Percentiles rank a stretch among this genome's conserved stretches.
Conservation (phyloP, 2,888 invertebrate species). For the Trachelus iudaicus region DNA sequence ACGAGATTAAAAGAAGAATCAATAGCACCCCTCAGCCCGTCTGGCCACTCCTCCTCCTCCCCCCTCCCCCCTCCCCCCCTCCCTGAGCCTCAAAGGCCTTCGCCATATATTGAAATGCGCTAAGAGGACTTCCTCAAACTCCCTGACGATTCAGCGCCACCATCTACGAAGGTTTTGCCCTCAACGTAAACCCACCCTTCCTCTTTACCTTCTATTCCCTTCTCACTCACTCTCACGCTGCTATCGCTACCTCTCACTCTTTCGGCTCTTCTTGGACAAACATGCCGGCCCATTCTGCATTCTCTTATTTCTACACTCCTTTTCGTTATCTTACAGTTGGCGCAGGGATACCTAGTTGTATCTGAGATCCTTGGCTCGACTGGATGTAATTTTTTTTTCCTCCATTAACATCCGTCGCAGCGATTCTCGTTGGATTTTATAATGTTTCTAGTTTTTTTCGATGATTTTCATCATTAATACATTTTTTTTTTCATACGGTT, state of each 20-base stretch:
- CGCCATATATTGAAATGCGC: slow-evolving; percentile 64
- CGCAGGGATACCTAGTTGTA: too few relatives aligned
- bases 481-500: too few relatives aligned
- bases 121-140: slow-evolving; percentile 51
- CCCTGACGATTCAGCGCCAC: slow-evolving; percentile 37
- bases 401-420: too few relatives aligned
- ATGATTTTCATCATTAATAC: too few relatives aligned
- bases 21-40: slow-evolving; percentile 50
- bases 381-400: too few relatives aligned
- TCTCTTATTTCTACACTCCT: slow-evolving; percentile 10
- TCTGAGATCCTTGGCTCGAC: too few relatives aligned
- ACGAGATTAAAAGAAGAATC: slow-evolving; percentile 65
- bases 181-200: background rate
- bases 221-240: background rate
- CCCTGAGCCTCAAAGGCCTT: slow-evolving; percentile 59
- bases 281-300: slow-evolving; percentile 26
- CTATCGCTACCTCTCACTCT: slow-evolving; percentile 33
- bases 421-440: too few relatives aligned
- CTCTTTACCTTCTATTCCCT: too few relatives aligned
- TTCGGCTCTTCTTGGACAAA: slow-evolving; percentile 49
- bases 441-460: too few relatives aligned
- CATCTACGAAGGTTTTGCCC: background rate
- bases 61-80: slow-evolving; percentile 27
- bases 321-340: background rate
- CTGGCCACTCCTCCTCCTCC: slow-evolving; percentile 39